Base-by-base conservation (phyloP, 2,797 vertebrate genomes). In the Gobio occitaniae region DNA sequence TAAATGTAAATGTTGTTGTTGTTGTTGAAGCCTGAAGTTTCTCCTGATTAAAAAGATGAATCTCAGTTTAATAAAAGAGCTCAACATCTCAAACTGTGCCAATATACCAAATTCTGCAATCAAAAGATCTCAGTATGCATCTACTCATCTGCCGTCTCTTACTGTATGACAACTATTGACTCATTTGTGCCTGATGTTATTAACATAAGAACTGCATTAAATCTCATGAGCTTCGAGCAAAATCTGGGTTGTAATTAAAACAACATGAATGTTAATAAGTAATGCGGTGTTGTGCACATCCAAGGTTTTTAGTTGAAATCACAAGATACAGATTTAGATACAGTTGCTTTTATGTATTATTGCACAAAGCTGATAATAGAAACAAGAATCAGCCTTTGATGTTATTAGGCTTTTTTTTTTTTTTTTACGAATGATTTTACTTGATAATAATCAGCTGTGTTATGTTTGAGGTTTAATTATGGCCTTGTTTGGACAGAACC, bases 401-500 rank as follows among this genome's bases (percentile, higher is more conserved):
- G 38, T 71, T 71, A 70, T 2, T 10, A 17, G 29, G 15, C 66
- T 0, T 56, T 41, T 68, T 25, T 25, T 68, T 25, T 25, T 25
- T 25, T 47, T 47, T 44, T 44, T 9, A 38, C 4, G 21, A 52
- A 5, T 47, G 1, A 21, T 48, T 32, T 15, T 47, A n/a, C 17
- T n/a, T 61, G 25, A 63, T 12, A 50, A 72, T 36, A 36, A 82
- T 82, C 4, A 74, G 12, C 41, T 50, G 56, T 19, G 52, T 41
- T 25, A 17, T 78, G 36, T 61, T 63, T 63, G 80, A 74, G 80
- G 78, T 72, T 74, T 41, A 79, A 84, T 61, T 82, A 72, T 78
- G 75, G 74, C n/a, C 4, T 29, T 48, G 74, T 69, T 65, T 86
- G 75, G 79, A 84, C 52, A 77, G 86, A 88, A 68, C 50, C 85